Evolutionary conservation across 2,113 vertebrate species (phyloP), one percentile per base, ranked within the genome.

Genomic region (Pangasianodon gigas): DNA sequence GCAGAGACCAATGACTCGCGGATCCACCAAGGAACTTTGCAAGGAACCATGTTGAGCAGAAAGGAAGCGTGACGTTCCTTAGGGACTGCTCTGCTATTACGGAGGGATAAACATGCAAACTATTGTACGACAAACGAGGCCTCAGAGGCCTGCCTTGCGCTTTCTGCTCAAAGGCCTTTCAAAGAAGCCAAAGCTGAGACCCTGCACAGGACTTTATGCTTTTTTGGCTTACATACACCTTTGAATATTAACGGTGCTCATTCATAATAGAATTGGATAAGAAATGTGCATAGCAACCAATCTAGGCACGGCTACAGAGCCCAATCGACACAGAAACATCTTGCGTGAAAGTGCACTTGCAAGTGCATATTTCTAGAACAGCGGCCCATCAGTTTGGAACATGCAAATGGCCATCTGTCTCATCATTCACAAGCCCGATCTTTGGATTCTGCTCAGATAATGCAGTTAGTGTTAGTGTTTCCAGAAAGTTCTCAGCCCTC

Each of bases 391-490:
- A 75, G 52, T 90, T 82, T 79, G 88, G 71, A 87, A 90, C 52
- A 89, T 88, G 89, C 84, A 90, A 91, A 92, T 88, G 86, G 41
- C 91, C 93, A 92, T 93, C 91, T 92, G 90, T 90, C 91, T 85
- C 69, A 62, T 80, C 67, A 84, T 18, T 83, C 86, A 56, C 85
- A 89, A 87, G 75, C 74, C 48, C 44, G n/a, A 41, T 84, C 86
- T 87, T 88, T 69, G 88, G 85, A 93, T 87, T 87, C 85, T n/a
- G 90, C 81, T 82, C 89, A 60, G 80, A 91, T 90, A 91, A 87
- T 84, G 58, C 56, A 44, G 21, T 29, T 44, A 46, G 82, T 84
- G 82, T 88, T 82, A 84, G 51, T 65, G 84, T 87, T 84, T 91
- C 90, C 85, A 67, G 46, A 91, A 92, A 89, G 85, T 92, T 89